Base-by-base conservation (phyloP, 2,888 invertebrate species). In the Blastobasis lacticolella region DNA sequence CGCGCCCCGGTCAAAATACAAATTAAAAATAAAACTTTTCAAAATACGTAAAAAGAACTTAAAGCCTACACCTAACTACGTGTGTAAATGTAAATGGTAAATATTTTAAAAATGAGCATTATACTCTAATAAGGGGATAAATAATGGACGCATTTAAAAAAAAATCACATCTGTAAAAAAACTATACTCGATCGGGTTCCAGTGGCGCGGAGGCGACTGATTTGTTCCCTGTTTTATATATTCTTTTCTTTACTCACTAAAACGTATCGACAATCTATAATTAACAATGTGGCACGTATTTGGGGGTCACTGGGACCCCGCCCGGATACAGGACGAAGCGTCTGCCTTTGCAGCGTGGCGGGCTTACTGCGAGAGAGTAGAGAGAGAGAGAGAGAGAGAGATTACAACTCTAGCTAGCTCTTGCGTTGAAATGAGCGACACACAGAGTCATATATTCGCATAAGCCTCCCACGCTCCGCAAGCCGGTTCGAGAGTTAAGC, bases 71-170 rank as follows among this genome's bases (percentile, higher is more conserved):
- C 76, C 73, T 79, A 78, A 75, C 75, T 83, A 83, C 61, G 69
- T 75, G 73, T 23, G 23, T 23, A 23, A 23, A 23, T 23, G 23
- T 81, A 81, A 81, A 79, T 83, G 85, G 83, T 85, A 85, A 78
- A 81, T 83, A 81, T 79, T 81, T 78, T 70, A 78, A 77, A 67
- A 82, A 83, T 86, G 87, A 87, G 87, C 87, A 86, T 85, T 82
- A 78, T 73, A 78, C 68, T 79, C 83, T 81, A 84, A 77, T 70
- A 77, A 71, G 70, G 67, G 78, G 82, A 81, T 84, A 85, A 84
- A 87, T 84, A 84, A 78, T 78, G 78, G 75, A 80, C 81, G 75
- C 75, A 78, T 64, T 75, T 71, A 69, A 78, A 73, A 73, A 81
- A 73, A 73, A 81, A 81, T 79, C 79, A 80, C 81, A 81, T 78